Conservation (phyloP, 2,797 vertebrate genomes). For the Spondyliosoma cantharus region DNA sequence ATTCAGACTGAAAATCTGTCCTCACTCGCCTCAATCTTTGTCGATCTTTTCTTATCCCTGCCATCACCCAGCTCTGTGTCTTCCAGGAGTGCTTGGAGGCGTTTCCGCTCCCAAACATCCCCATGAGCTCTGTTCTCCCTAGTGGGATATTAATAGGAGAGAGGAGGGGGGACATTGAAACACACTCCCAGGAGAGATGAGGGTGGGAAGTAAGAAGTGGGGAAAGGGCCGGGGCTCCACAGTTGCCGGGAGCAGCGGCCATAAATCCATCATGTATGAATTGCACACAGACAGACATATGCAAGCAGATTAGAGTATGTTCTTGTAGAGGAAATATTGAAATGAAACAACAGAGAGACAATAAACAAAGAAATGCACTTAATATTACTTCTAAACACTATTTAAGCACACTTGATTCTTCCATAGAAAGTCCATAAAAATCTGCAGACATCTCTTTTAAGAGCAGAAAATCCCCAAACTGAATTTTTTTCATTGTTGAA, state of each 20-base stretch:
- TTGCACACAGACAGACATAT: constrained; percentile 2
- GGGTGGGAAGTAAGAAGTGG: constrained; percentile 76
- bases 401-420: constrained; percentile 9
- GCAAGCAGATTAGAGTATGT: constrained; percentile 19
- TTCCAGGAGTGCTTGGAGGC: constrained; percentile 66
- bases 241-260: constrained; percentile 40
- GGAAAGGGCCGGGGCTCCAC: constrained; percentile 61
- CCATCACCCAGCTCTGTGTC: constrained; percentile 43
- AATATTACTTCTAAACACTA: constrained; percentile 12
- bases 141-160: constrained; percentile 77
- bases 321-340: constrained; percentile 21
- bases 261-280: constrained; percentile 63
- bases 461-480: not conserved
- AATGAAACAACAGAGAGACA: constrained; percentile 14
- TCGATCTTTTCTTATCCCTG: constrained; percentile 33
- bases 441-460: not conserved
- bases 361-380: constrained; percentile 4
- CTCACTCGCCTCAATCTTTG: constrained; percentile 25
- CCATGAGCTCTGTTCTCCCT: constrained; percentile 72
- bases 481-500: not conserved
- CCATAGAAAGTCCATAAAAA: not conserved
- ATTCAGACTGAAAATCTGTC: constrained; percentile 34
- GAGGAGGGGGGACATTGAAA: constrained; percentile 69
- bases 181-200: constrained; percentile 58
- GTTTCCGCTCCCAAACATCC: constrained; percentile 82